Percentiles rank a stretch among this genome's conserved stretches.
Evolutionary conservation across 1,140 invertebrate genomes (phyloP).

Genomic region (Eubasilissa regina): DNA sequence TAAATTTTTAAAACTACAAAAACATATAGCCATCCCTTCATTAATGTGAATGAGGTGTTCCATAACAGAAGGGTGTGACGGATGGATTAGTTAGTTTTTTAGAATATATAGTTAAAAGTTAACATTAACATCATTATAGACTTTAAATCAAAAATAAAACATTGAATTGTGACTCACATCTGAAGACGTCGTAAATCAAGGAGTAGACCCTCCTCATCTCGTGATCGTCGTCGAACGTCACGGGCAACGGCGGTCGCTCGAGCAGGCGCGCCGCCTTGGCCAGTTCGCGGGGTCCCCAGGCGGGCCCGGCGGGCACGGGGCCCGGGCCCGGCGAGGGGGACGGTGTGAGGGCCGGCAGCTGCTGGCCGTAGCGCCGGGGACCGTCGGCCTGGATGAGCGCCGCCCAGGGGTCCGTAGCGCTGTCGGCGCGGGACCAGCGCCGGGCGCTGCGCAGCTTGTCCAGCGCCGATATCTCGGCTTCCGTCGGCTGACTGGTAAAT

Average conservation of each 20-base stretch:
- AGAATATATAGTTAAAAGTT: too few species aligned
- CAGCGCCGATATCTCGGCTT: conserved; percentile 40
- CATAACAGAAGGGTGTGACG: too few species aligned
- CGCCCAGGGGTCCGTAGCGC: conserved; percentile 52
- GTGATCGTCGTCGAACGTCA: conserved; percentile 78
- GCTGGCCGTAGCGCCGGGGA: not conserved
- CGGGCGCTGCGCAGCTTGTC: conserved; percentile 46
- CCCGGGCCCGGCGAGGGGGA: not conserved
- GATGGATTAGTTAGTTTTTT: too few species aligned
- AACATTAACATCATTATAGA: too few species aligned
- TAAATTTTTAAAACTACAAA: too few species aligned
- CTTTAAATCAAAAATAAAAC: too few species aligned
- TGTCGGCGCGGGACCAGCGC: conserved; percentile 56
- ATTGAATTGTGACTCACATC: conserved; percentile 76
- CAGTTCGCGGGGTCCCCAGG: conserved; percentile 72
- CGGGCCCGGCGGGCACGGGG: conserved; percentile 50
- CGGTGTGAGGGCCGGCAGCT: too few species aligned
- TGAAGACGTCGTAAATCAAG: conserved; percentile 83
- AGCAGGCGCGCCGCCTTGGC: conserved; percentile 76
- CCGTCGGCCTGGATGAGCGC: conserved; percentile 20
- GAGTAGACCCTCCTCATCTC: conserved; percentile 85
- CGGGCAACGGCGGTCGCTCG: conserved; percentile 70
- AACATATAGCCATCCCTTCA: too few species aligned
- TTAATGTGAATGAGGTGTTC: too few species aligned
- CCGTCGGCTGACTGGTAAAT: conserved; percentile 45